Evolutionary conservation across 37 sponge, comb jelly and placozoan genomes (phyloP).

Genomic region (Bolinopsis microptera): DNA sequence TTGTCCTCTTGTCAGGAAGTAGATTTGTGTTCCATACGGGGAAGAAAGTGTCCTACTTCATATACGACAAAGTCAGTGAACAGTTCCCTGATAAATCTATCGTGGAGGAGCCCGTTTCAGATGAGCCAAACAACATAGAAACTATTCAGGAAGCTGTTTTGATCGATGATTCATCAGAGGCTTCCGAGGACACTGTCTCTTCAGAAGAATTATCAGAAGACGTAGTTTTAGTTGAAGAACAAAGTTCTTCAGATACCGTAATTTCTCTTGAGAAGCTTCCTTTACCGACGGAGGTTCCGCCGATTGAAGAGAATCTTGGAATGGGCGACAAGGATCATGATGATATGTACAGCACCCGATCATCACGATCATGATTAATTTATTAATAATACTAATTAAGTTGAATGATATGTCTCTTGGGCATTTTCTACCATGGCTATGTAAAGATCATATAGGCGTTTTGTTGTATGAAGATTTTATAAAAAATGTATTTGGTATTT

Average conservation of each 20-base stretch:
- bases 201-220: background rate
- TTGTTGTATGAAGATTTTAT: no score
- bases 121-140: background rate
- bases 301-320: background rate
- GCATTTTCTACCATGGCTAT: no score
- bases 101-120: background rate
- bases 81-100: background rate
- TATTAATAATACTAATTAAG: no score
- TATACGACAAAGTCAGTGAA: background rate
- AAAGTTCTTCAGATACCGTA: background rate
- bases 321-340: constrained; percentile 51
- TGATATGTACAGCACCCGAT: constrained; percentile 39
- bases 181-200: background rate
- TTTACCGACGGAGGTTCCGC: background rate
- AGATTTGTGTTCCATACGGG: background rate
- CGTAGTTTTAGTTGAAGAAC: background rate
- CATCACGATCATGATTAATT: background rate
- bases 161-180: background rate
- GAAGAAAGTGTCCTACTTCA: background rate
- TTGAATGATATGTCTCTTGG: no score
- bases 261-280: background rate
- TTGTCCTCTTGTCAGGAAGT: no score
- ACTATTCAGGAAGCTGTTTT: background rate
- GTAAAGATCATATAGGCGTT: no score
- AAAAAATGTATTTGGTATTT: no score